Conservation (phyloP, 2,113 vertebrate genomes). For the Nothocercus julius region DNA sequence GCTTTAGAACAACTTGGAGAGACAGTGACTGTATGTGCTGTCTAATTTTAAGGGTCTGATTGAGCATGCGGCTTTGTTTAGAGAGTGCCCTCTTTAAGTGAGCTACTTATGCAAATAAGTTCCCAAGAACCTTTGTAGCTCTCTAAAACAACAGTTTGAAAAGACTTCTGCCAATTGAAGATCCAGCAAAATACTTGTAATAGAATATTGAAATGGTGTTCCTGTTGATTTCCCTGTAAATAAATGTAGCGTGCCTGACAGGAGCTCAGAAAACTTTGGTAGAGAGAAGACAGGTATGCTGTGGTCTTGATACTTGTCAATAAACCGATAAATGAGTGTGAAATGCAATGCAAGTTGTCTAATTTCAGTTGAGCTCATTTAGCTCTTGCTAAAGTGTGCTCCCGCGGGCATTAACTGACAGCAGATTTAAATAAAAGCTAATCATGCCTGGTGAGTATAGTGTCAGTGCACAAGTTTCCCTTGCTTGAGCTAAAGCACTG, state of each 20-base stretch:
- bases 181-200: neutral
- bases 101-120: neutral
- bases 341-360: constrained; percentile 33
- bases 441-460: neutral
- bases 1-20: neutral
- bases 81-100: neutral
- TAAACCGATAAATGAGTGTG: constrained; percentile 15
- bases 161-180: neutral
- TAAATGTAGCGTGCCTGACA: neutral
- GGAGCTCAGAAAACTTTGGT: neutral
- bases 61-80: neutral
- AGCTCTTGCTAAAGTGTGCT: constrained; percentile 42
- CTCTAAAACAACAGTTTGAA: neutral
- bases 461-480: constrained; percentile 5
- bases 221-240: neutral
- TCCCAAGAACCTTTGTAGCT: neutral
- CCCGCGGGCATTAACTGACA: constrained; percentile 36
- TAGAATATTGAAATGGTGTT: neutral
- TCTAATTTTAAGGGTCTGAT: neutral
- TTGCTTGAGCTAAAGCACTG: neutral
- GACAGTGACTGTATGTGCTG: neutral
- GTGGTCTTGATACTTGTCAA: neutral
- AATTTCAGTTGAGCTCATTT: constrained; percentile 60
- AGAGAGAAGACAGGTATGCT: neutral
- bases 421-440: constrained; percentile 40